These are phyloP conservation scores for Riparia riparia DNA, from an alignment of 2,113 vertebrate species.

Conservation along the genomic window DNA sequence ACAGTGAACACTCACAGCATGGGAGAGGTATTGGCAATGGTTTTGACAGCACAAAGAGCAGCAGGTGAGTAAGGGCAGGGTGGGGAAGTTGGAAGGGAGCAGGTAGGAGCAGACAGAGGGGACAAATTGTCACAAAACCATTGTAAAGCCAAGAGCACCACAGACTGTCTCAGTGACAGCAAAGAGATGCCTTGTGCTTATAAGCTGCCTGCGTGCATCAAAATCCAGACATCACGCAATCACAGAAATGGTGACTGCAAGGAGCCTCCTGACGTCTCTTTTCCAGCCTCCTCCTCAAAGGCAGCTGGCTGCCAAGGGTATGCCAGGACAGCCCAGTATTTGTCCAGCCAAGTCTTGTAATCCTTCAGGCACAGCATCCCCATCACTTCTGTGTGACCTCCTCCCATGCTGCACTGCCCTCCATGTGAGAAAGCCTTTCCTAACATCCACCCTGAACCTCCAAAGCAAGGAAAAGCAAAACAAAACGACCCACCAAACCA, in stretches of 20 bases:
- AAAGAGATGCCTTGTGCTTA: background rate
- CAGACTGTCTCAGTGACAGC: background rate
- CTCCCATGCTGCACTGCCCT: background rate
- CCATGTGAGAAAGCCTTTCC: background rate
- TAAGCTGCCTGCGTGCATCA: background rate
- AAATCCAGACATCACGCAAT: background rate
- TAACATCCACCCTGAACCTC: background rate
- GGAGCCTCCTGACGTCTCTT: background rate
- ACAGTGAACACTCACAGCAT: fast-evolving
- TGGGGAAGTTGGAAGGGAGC: background rate
- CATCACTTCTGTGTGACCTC: background rate
- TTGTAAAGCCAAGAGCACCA: background rate
- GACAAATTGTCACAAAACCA: background rate
- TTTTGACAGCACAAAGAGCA: background rate
- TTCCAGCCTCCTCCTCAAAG: background rate
- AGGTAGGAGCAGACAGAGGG: background rate
- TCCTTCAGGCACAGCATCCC: background rate
- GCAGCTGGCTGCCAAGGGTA: background rate
- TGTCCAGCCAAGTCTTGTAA: background rate
- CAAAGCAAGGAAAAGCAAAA: background rate
- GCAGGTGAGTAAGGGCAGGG: background rate
- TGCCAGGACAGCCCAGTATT: background rate
- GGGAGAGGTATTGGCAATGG: background rate
- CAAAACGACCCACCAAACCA: background rate
- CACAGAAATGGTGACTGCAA: background rate